These are phyloP conservation scores for Deroplatys truncata DNA, from an alignment of 2,888 invertebrate species.

Conservation along the genomic window DNA sequence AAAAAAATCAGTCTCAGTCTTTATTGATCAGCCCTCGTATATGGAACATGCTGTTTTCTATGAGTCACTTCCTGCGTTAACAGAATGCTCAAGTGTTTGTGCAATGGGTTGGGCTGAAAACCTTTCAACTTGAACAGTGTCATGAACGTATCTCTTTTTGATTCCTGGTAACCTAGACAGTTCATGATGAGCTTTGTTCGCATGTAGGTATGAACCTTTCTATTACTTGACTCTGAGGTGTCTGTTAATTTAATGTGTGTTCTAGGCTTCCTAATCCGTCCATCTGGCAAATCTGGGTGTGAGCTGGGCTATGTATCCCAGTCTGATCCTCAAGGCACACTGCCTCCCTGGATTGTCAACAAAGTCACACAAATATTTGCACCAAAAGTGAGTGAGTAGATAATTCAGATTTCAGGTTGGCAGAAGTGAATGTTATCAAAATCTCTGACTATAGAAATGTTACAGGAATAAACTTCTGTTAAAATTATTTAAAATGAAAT, in stretches of 20 bases:
- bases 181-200: no score
- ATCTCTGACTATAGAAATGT: not conserved
- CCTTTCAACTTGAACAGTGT: no score
- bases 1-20: no score
- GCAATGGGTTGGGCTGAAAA: no score
- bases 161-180: no score
- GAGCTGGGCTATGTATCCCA: constrained; percentile 85
- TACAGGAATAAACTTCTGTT: not conserved
- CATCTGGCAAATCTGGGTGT: constrained; percentile 56
- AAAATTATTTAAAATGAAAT: not conserved
- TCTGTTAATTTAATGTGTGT: not conserved
- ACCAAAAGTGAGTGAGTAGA: constrained; percentile 57
- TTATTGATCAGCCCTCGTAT: no score
- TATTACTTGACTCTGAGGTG: not conserved
- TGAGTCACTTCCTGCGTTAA: no score
- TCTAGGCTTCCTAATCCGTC: constrained; percentile 62
- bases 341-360: constrained; percentile 88
- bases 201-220: no score
- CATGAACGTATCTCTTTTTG: no score
- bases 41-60: no score
- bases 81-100: no score
- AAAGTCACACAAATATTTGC: constrained; percentile 81
- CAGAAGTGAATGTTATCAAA: not conserved
- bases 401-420: not conserved
- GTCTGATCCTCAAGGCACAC: constrained; percentile 81